Evolutionary conservation across 2,888 invertebrate genomes (phyloP).

Genomic region (Mystacides longicornis): DNA sequence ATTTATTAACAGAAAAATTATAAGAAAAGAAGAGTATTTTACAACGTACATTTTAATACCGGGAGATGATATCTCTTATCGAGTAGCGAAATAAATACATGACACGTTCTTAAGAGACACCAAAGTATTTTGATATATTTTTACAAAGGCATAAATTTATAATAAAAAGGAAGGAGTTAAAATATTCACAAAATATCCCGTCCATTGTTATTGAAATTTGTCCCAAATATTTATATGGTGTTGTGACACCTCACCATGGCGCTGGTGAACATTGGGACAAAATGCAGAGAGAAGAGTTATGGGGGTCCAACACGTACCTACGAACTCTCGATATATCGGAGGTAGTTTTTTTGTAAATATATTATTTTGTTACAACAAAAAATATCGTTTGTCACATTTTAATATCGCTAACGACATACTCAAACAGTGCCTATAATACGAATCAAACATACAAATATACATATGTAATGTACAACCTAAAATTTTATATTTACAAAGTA

Average conservation of each 20-base stretch:
- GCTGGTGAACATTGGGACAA: slow-evolving; percentile 1
- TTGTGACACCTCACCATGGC: slow-evolving; percentile 17
- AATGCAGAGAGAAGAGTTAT: slow-evolving; percentile 11
- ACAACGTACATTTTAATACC: too few relatives aligned
- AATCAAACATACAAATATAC: background rate
- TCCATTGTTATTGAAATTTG: slow-evolving; percentile 25
- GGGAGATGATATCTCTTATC: too few relatives aligned
- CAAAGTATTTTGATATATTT: background rate
- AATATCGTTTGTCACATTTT: slow-evolving; percentile 13
- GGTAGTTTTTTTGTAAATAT: too few relatives aligned
- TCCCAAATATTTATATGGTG: slow-evolving; percentile 20
- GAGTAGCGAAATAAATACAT: too few relatives aligned
- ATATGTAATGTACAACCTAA: too few relatives aligned
- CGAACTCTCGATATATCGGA: too few relatives aligned
- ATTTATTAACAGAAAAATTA: too few relatives aligned
- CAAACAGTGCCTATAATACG: background rate
- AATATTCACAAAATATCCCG: slow-evolving; percentile 7
- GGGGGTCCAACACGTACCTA: too few relatives aligned
- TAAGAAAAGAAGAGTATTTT: too few relatives aligned
- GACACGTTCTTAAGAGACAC: too few relatives aligned
- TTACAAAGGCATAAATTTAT: background rate
- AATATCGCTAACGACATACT: background rate
- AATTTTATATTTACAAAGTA: too few relatives aligned
- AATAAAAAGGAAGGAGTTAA: background rate
- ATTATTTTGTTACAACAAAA: slow-evolving; percentile 12